A percentile compares a stretch with the other conserved stretches of the same genome.
phyloP scores from a whole-genome alignment of 2,113 vertebrate species.

The Maccullochella peelii region DNA sequence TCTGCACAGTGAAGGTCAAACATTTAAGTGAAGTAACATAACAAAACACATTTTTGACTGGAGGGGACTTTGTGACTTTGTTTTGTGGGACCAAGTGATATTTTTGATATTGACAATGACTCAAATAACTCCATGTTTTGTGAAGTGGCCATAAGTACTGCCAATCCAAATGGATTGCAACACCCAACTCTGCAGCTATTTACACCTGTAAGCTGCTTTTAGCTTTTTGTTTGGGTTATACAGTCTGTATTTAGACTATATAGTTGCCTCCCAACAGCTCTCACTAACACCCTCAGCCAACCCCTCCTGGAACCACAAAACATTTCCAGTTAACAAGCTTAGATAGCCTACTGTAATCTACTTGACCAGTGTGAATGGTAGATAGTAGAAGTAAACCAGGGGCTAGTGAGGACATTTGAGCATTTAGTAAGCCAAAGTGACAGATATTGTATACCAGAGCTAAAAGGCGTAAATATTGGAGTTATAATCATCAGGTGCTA shows the following conservation, averaged over 20 bases:
- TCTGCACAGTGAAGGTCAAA: too few relatives aligned
- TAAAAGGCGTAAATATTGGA: neutral
- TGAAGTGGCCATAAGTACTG: neutral
- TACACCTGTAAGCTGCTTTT: slow-evolving; percentile 46
- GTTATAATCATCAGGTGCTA: neutral
- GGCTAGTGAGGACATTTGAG: neutral
- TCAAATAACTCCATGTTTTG: neutral
- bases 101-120: neutral
- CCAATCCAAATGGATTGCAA: neutral
- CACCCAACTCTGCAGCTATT: slow-evolving; percentile 7
- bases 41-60: too few relatives aligned
- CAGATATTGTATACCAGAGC: neutral
- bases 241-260: slow-evolving; percentile 44
- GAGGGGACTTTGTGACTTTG: too few relatives aligned
- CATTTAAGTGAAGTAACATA: too few relatives aligned
- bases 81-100: too few relatives aligned
- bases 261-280: neutral
- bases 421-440: neutral
- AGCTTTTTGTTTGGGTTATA: slow-evolving; percentile 27
- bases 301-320: neutral
- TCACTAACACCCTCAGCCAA: neutral
- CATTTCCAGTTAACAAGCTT: slow-evolving; percentile 15
- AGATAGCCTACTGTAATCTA: slow-evolving; percentile 10
- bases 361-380: slow-evolving; percentile 3
- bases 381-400: neutral